Evolutionary conservation across 92 coral and sea anemone genomes (phyloP).

Genomic region (Diadumene lineata): DNA sequence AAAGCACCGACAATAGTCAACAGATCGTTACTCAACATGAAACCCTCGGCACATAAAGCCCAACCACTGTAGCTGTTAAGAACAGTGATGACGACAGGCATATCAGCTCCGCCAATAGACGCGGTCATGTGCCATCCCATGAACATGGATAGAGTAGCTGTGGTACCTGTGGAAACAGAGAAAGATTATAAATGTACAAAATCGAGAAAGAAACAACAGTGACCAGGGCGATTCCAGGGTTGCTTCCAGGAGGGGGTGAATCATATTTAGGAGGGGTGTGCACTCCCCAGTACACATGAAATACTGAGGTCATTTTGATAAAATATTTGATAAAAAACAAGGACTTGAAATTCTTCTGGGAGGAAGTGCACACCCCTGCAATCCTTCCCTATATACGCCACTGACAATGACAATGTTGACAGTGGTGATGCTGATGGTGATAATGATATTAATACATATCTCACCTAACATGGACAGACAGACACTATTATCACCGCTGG

Average conservation of each 20-base stretch:
- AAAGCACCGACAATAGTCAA: constrained; percentile 98
- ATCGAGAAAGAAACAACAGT: neutral
- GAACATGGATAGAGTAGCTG: constrained; percentile 86
- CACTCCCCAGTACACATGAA: no score
- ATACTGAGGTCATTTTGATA: no score
- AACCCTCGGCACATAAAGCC: constrained; percentile 99
- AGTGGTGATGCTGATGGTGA: neutral
- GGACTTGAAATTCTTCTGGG: no score
- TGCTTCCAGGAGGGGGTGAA: no score
- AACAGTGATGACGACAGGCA: constrained; percentile 99
- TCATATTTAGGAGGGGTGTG: no score
- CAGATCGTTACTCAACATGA: constrained; percentile 95
- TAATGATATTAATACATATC: neutral
- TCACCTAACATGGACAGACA: constrained; percentile 91
- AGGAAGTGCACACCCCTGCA: no score
- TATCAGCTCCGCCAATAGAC: constrained; percentile 98
- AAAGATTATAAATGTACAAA: neutral
- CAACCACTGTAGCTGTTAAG: constrained; percentile 99
- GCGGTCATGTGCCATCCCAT: constrained; percentile 99
- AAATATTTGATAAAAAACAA: no score
- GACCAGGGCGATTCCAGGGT: neutral
- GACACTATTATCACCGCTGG: constrained; percentile 75
- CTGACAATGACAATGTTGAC: neutral
- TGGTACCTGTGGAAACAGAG: constrained; percentile 57
- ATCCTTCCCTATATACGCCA: no score